phyloP scores from a whole-genome alignment of 2,888 invertebrate genomes.

The Tubiluchus corallicola region DNA sequence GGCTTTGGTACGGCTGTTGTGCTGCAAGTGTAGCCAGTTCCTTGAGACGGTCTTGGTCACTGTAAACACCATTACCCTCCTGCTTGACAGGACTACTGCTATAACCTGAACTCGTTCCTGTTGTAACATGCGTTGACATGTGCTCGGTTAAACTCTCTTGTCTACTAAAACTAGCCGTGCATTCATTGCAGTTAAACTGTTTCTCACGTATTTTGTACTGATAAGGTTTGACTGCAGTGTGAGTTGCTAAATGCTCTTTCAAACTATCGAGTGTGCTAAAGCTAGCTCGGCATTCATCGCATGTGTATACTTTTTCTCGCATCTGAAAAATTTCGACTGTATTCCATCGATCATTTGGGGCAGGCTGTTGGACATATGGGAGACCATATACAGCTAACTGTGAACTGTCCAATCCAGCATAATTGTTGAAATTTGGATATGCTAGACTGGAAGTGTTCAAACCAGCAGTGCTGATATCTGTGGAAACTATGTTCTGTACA shows the following conservation, averaged over 20 bases:
- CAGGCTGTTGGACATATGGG: not conserved
- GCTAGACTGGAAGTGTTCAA: not conserved
- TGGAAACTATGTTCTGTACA: not conserved
- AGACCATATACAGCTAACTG: not conserved
- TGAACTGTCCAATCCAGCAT: not conserved
- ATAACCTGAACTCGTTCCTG: not conserved
- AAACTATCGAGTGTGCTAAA: slow-evolving; percentile 3
- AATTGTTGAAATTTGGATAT: not conserved
- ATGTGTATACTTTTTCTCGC: slow-evolving; percentile 3
- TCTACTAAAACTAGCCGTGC: not conserved
- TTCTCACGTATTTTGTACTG: slow-evolving; percentile 1
- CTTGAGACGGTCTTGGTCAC: slow-evolving; percentile 1
- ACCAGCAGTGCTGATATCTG: not conserved
- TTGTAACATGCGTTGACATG: not conserved
- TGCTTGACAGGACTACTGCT: not conserved
- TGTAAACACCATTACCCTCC: not conserved
- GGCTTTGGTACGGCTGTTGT: not conserved
- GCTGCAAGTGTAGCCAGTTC: not conserved
- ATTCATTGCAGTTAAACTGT: not conserved
- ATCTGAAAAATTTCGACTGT: slow-evolving; percentile 1
- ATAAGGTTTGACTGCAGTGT: not conserved
- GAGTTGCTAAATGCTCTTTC: not conserved
- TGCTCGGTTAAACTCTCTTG: not conserved
- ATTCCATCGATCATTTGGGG: not conserved
- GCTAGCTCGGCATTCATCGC: slow-evolving; percentile 1